Evolutionary conservation across 2,888 invertebrate genomes (phyloP).

Genomic region (Leptinotarsa juncta): DNA sequence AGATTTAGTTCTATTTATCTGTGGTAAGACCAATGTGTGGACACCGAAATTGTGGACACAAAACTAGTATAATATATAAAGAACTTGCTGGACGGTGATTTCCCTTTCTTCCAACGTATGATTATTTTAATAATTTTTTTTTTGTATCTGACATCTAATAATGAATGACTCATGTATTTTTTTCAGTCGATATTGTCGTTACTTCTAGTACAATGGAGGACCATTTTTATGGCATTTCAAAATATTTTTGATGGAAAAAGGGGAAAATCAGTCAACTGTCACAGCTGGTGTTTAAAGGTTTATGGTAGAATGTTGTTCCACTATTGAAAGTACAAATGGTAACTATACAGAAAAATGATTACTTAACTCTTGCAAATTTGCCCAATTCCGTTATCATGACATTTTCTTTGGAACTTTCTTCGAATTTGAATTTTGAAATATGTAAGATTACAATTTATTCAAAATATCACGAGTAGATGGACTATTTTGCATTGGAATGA

Average conservation of each 20-base stretch:
- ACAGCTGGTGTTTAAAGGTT: constrained; percentile 19
- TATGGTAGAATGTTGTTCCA: constrained; percentile 29
- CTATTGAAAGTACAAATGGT: constrained; percentile 31
- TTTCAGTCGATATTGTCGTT: too few species aligned
- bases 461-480: too few species aligned
- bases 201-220: too few species aligned
- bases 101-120: background rate
- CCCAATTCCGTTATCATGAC: background rate
- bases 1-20: constrained; percentile 62
- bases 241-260: background rate
- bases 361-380: background rate
- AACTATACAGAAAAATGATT: constrained; percentile 9
- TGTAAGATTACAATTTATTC: too few species aligned
- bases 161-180: too few species aligned
- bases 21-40: constrained; percentile 62
- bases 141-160: too few species aligned
- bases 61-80: constrained; percentile 25
- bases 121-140: too few species aligned
- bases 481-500: too few species aligned
- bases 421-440: too few species aligned
- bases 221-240: background rate
- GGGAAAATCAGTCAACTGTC: background rate
- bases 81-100: constrained; percentile 14
- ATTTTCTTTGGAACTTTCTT: too few species aligned
- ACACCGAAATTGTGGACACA: constrained; percentile 47